Evolutionary conservation across 2,888 invertebrate species (phyloP), one percentile per base, ranked within the genome.

Genomic region (Drosophila pseudotalamancana): DNA sequence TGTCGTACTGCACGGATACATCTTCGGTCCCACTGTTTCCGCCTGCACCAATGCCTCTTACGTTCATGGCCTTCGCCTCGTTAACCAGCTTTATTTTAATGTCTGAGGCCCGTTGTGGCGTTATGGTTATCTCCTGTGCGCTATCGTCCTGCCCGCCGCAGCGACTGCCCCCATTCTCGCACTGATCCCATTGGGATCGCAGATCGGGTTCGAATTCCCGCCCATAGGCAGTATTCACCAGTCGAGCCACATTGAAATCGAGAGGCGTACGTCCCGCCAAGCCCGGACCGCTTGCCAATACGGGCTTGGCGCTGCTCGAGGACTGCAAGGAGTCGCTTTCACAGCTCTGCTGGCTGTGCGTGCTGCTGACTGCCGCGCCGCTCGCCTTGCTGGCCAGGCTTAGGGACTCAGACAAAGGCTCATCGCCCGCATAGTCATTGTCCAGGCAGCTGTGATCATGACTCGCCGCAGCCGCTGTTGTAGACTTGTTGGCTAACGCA

Each of bases 111-210:
- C 89, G 85, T 3, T 87, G 88, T n/a, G 90, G 90, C n/a, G 93
- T 93, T 39, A 95, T 92, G 72, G 94, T 94, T 87, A 95, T 95
- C 82, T 96, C 95, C 34, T 93, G 89, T 0, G 55, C 29, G 16
- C 60, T 87, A 46, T 90, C 90, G 9, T 81, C 80, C 39, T 57
- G 62, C 0, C 60, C 54, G 16, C 62, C 49, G 14, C 50, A 6
- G 11, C 63, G 73, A 25, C 19, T 39, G 12, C 57, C 45, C 8
- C 64, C 51, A 35, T 77, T 83, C 3, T 88, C 88, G 14, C 75
- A 72, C 40, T 88, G 82, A 35, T 90, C 90, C 91, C 91, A 91
- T 21, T 90, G 90, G 0, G 90, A 90, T 12, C 88, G 90, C 62
- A 90, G 62, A 27, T 90, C 90, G 6, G 90, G 87, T 57, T 90